A percentile compares a stretch with the other conserved stretches of the same genome.
Conservation (phyloP, 2,888 invertebrate species). For the Caenorhabditis drosophilae region DNA sequence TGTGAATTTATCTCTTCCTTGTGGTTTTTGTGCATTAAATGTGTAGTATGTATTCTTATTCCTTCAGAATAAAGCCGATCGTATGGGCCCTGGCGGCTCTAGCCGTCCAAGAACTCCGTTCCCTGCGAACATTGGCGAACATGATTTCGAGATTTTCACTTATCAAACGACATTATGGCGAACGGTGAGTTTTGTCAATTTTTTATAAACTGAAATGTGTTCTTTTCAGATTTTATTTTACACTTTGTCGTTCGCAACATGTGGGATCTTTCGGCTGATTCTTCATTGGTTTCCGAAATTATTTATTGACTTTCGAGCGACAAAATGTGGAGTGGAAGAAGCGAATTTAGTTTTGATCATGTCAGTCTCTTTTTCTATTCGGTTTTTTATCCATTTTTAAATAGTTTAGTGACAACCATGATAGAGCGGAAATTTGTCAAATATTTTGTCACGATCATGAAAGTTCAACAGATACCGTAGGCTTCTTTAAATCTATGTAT, state of each 20-base stretch:
- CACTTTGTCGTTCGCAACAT: constrained; percentile 47
- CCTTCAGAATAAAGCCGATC: constrained; percentile 36
- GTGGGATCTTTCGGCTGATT: constrained; percentile 62
- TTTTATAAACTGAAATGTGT: not conserved
- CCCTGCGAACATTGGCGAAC: constrained; percentile 9
- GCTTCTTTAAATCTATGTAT: no score
- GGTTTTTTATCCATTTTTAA: not conserved
- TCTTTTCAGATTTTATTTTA: constrained; percentile 48
- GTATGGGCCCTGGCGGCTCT: constrained; percentile 45
- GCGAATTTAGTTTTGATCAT: constrained; percentile 61
- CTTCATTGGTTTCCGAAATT: constrained; percentile 63
- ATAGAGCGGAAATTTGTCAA: constrained; percentile 25
- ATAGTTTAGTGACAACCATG: constrained; percentile 41
- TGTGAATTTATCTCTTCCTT: no score
- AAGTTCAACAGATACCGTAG: constrained; percentile 21
- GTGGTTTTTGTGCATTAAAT: no score
- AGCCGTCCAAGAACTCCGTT: constrained; percentile 37
- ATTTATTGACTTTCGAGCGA: constrained; percentile 47
- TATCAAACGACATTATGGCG: constrained; percentile 30
- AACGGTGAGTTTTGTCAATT: constrained; percentile 12
- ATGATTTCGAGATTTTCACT: constrained; percentile 17
- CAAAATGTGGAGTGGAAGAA: constrained; percentile 45
- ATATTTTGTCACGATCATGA: constrained; percentile 12
- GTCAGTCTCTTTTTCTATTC: constrained; percentile 33
- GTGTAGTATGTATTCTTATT: no score